Base-by-base conservation (phyloP, 37 sponge, comb jelly and placozoan genomes). In the Petrosia ficiformis region DNA sequence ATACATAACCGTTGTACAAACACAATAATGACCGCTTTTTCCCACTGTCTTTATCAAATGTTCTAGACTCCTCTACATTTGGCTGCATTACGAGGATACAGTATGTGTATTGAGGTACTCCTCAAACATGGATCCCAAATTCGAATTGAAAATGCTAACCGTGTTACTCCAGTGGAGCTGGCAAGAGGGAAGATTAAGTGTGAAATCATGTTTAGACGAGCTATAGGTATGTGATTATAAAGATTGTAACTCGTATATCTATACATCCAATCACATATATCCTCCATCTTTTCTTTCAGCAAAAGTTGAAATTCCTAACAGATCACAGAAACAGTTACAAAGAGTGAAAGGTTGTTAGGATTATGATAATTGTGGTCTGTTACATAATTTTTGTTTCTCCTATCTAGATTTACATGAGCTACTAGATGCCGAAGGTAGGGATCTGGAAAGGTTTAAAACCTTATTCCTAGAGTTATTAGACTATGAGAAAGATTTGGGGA, bases 31-130 rank as follows among this genome's bases (percentile, higher is more conserved):
- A n/a, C n/a, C n/a, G n/a, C n/a, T n/a, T n/a, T n/a, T n/a, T n/a
- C n/a, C n/a, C n/a, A n/a, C n/a, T n/a, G n/a, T n/a, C n/a, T n/a
- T n/a, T n/a, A n/a, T n/a, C n/a, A n/a, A n/a, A n/a, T n/a, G n/a
- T n/a, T n/a, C n/a, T 59, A 91, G 92, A 91, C 92, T 39, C 92
- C 88, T 0, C 83, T 92, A 0, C 92, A 92, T 39, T 42, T 87
- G 6, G 87, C 88, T n/a, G 88, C 92, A 21, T 39, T 37, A 3
- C 67, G 75, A n/a, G 84, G 84, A 14, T 73, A 79, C 40, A 54
- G 67, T 2, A 74, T 59, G 65, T 86, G 84, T 57, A 36, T 86
- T 0, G 60, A 83, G 38, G 56, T 83, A 28, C 74, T 86, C 28
- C 77, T 92, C 67, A 73, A 80, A 24, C 34, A 87, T 70, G 78